phyloP scores from a whole-genome alignment of 1,140 invertebrate species.

The Bicyclus anynana region DNA sequence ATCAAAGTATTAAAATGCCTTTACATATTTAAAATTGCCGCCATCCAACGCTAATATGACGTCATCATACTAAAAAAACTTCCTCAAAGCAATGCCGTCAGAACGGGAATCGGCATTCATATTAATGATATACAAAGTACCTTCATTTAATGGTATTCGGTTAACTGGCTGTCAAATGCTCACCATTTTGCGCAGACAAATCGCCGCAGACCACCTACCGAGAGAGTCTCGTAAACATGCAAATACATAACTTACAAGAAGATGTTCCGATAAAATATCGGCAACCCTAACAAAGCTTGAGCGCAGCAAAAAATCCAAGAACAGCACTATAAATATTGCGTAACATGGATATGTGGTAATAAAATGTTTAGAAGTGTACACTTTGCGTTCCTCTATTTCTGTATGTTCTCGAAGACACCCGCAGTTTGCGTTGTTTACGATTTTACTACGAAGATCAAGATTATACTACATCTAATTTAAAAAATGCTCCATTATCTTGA shows the following conservation, averaged over 20 bases:
- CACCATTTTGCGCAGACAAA: conserved; percentile 56
- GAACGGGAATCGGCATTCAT: conserved; percentile 38
- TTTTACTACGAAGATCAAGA: background rate
- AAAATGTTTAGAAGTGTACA: conserved; percentile 3
- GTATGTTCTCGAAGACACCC: background rate
- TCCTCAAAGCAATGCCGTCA: too few relatives aligned
- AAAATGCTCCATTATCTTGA: too few relatives aligned
- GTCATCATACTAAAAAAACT: too few relatives aligned
- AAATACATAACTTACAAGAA: conserved; percentile 57
- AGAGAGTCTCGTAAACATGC: conserved; percentile 57
- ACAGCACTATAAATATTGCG: conserved; percentile 18
- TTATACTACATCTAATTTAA: too few relatives aligned
- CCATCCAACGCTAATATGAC: too few relatives aligned
- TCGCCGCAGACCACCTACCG: conserved; percentile 58
- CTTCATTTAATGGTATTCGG: conserved; percentile 55
- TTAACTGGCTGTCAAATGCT: conserved; percentile 58
- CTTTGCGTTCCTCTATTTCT: conserved; percentile 1
- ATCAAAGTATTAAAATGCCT: too few relatives aligned
- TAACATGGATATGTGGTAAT: conserved; percentile 8
- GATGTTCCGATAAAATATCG: conserved; percentile 46
- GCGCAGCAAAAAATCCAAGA: conserved; percentile 17
- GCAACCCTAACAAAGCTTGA: conserved; percentile 35
- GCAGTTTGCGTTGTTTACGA: background rate
- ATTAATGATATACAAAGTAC: conserved; percentile 44
- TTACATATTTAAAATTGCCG: too few relatives aligned